These are phyloP conservation scores for Araneus ventricosus DNA, from an alignment of 1,140 invertebrate species.

Conservation along the genomic window DNA sequence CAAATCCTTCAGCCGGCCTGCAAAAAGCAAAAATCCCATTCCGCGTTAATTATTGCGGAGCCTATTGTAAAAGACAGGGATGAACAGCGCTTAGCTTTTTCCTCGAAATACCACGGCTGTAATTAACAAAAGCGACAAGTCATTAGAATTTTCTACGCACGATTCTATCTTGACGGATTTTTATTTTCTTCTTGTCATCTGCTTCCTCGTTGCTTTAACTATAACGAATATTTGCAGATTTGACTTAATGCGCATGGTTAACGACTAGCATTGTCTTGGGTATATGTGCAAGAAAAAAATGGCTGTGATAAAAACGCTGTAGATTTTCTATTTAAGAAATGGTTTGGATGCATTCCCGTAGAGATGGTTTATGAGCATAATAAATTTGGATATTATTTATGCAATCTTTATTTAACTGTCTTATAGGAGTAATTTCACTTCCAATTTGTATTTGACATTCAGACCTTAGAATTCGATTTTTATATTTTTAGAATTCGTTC, in stretches of 20 bases:
- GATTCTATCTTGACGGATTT: background rate
- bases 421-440: no score
- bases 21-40: slow-evolving; percentile 45
- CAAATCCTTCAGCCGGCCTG: background rate
- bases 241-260: background rate
- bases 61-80: background rate
- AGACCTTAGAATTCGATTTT: no score
- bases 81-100: slow-evolving; percentile 54
- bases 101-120: background rate
- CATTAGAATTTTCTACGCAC: slow-evolving; percentile 28
- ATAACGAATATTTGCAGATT: background rate
- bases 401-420: no score
- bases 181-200: background rate
- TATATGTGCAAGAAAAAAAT: background rate
- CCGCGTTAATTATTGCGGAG: slow-evolving; percentile 57
- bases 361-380: no score
- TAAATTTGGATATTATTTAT: no score
- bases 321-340: no score
- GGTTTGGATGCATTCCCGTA: no score
- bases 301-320: background rate
- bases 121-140: slow-evolving; percentile 68
- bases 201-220: background rate
- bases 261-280: background rate
- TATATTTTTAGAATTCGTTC: no score
- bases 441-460: no score